phyloP scores from a whole-genome alignment of 2,888 invertebrate species.

The Parnassius smintheus region DNA sequence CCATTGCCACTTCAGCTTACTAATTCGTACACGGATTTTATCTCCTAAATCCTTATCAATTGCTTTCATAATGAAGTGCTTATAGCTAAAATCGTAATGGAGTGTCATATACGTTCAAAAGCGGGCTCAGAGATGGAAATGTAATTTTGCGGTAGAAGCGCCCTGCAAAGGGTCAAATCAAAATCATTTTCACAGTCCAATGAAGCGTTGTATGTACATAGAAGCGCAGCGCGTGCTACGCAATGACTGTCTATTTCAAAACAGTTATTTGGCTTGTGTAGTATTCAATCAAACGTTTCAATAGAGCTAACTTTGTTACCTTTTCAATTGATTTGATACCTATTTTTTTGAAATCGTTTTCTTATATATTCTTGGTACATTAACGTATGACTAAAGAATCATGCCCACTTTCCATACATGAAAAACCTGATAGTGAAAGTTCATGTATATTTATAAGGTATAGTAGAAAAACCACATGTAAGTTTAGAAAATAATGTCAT shows the following conservation, averaged over 20 bases:
- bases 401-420: too few species aligned
- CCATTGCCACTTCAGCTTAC: too few species aligned
- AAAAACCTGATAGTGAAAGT: too few species aligned
- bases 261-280: slow-evolving; percentile 16
- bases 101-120: slow-evolving; percentile 27
- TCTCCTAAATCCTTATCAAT: background rate
- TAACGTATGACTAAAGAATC: too few species aligned
- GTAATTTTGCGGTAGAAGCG: slow-evolving; percentile 76
- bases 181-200: slow-evolving; percentile 80
- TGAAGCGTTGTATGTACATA: slow-evolving; percentile 60
- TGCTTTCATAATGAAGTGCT: slow-evolving; percentile 17
- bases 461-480: too few species aligned
- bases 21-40: too few species aligned
- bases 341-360: too few species aligned
- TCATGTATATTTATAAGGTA: too few species aligned
- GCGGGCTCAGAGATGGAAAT: slow-evolving; percentile 65
- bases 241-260: slow-evolving; percentile 32
- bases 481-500: too few species aligned
- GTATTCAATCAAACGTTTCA: slow-evolving; percentile 8
- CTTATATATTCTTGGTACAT: too few species aligned
- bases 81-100: slow-evolving; percentile 16
- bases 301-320: background rate
- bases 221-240: slow-evolving; percentile 34
- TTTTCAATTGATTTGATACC: too few species aligned
- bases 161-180: slow-evolving; percentile 80